phyloP scores from a whole-genome alignment of 2,797 vertebrate species.

The Triplophysa bombifrons region DNA sequence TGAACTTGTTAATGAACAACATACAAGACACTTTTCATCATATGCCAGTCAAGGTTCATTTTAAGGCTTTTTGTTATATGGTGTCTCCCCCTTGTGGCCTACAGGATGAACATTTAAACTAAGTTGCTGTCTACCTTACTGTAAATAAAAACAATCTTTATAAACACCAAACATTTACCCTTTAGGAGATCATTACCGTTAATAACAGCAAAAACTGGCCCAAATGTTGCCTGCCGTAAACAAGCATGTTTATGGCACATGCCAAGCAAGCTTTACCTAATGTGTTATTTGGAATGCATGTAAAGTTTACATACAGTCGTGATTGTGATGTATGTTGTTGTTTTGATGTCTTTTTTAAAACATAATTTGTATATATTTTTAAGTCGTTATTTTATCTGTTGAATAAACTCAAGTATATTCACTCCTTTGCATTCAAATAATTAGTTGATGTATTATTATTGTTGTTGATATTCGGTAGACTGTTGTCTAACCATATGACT shows the following conservation, averaged over 20 bases:
- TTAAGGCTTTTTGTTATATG: neutral
- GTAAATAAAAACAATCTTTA: neutral
- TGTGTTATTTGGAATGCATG: slow-evolving; percentile 17
- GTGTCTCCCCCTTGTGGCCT: slow-evolving; percentile 26
- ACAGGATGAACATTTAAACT: neutral
- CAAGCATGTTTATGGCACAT: neutral
- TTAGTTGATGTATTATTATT: neutral
- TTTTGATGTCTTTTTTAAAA: slow-evolving; percentile 22
- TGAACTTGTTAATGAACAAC: neutral
- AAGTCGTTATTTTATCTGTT: slow-evolving; percentile 21
- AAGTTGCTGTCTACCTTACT: neutral
- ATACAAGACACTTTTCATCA: neutral
- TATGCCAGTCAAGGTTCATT: neutral
- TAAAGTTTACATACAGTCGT: neutral
- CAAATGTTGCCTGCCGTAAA: neutral
- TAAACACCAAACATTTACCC: neutral
- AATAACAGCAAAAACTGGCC: neutral
- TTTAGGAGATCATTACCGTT: neutral
- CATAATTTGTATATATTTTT: slow-evolving; percentile 33
- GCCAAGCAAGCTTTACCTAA: neutral
- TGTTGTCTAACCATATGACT: neutral
- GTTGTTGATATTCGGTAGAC: neutral
- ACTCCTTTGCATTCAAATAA: neutral
- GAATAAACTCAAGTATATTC: slow-evolving; percentile 21
- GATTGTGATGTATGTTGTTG: slow-evolving; percentile 1